Evolutionary conservation across 2,888 invertebrate genomes (phyloP).

Genomic region (Ctenicera cuprea): DNA sequence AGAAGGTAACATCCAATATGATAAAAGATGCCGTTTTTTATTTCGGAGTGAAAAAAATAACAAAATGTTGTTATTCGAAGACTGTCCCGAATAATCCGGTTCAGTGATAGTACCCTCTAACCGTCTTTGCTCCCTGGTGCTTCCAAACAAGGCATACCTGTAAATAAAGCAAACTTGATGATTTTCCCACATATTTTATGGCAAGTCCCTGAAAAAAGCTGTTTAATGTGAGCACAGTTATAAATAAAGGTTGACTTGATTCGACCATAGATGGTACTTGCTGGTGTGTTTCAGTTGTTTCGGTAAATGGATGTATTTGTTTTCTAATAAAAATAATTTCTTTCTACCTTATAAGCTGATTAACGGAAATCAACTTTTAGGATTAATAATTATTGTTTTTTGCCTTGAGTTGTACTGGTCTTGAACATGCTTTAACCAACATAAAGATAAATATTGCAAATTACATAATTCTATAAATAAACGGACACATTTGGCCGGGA

Average conservation of each 20-base stretch:
- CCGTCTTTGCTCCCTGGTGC: slow-evolving; percentile 28
- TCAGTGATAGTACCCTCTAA: slow-evolving; percentile 22
- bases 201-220: slow-evolving; percentile 35
- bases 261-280: slow-evolving; percentile 42
- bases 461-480: slow-evolving; percentile 7
- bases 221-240: slow-evolving; percentile 40
- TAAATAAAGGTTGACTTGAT: slow-evolving; percentile 39
- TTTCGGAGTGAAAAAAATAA: background rate
- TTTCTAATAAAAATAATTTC: slow-evolving; percentile 39
- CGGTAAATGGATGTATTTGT: too few species aligned
- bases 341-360: slow-evolving; percentile 28
- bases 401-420: too few species aligned
- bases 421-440: too few species aligned
- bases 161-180: slow-evolving; percentile 43
- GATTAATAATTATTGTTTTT: slow-evolving; percentile 27
- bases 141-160: slow-evolving; percentile 33
- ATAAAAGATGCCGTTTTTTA: background rate
- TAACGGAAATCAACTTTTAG: slow-evolving; percentile 44
- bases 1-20: background rate
- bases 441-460: background rate
- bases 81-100: slow-evolving; percentile 18
- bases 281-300: slow-evolving; percentile 29
- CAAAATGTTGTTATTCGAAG: background rate
- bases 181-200: slow-evolving; percentile 48
- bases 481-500: background rate